Evolutionary conservation across 2,797 vertebrate species (phyloP), one percentile per base, ranked within the genome.

Genomic region (Pterois miles): DNA sequence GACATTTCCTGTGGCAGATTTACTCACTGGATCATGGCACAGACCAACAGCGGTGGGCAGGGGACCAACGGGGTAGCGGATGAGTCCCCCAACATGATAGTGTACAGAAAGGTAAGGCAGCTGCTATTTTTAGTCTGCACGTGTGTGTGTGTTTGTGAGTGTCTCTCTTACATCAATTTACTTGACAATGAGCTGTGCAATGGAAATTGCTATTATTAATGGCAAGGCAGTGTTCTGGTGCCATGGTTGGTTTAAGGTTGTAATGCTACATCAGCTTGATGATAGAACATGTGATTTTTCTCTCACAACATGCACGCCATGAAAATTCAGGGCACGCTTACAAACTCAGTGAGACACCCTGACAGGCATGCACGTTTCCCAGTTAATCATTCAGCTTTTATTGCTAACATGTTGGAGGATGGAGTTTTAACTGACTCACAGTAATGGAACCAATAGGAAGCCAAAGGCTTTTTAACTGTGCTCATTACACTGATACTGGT

Each of bases 41-140:
- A 98, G 94, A 98, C 96, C 95, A 99, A 98, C 96, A 97, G 95
- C 84, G 95, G 96, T 67, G 96, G 96, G 72, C 97, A 98, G 91
- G 96, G 96, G 92, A 98, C 95, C 95, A 98, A 98, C 33, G 97
- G 97, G 90, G 97, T 97, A 87, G 96, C 95, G 12, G 97, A 98
- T 74, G 97, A 99, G 89, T 99, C 98, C 59, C 97, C 98, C 83
- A 98, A 99, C 94, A 98, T 98, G 96, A 95, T 98, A 92, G 97
- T 99, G 83, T 99, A 98, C 93, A 97, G 97, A 94, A 99, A 99
- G 97, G 98, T 99, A 98, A 95, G 90, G 70, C 62, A 23, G 82
- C 60, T 58, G 83, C 86, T 91, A 88, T 91, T 89, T 89, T 87
- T 86, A 87, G 88, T 71, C 82, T 46, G 65, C 73, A 79, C n/a